These are phyloP conservation scores for Elysia chlorotica DNA, from an alignment of 1,140 invertebrate genomes.

Conservation along the genomic window DNA sequence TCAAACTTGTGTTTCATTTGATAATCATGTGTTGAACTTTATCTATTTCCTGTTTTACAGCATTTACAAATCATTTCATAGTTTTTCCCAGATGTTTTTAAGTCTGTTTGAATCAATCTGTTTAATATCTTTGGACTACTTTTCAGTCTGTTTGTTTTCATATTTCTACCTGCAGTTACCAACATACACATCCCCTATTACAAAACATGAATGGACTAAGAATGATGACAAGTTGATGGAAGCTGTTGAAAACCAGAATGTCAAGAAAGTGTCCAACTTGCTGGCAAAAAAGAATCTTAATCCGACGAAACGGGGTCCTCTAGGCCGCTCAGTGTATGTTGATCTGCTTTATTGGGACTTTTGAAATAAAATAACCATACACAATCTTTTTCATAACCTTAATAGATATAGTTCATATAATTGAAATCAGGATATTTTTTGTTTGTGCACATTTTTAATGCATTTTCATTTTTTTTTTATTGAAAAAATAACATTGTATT, in stretches of 20 bases:
- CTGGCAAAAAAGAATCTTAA: slow-evolving; percentile 49
- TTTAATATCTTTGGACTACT: too few species aligned
- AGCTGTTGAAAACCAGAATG: slow-evolving; percentile 46
- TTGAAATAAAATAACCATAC: neutral
- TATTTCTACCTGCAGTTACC: too few species aligned
- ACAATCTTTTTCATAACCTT: neutral
- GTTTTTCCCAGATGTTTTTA: too few species aligned
- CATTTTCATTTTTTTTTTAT: neutral
- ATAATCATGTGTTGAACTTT: too few species aligned
- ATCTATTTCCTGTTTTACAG: too few species aligned
- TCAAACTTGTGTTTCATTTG: too few species aligned
- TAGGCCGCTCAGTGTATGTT: slow-evolving; percentile 56
- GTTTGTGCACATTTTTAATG: neutral
- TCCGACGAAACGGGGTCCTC: slow-evolving; percentile 51
- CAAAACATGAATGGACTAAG: slow-evolving; percentile 60
- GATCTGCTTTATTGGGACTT: neutral
- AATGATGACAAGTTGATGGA: slow-evolving; percentile 57
- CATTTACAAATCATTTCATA: too few species aligned
- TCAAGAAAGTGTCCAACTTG: slow-evolving; percentile 43
- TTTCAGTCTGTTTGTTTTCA: too few species aligned
- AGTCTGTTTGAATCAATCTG: too few species aligned
- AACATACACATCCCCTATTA: too few species aligned
- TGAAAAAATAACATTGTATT: neutral
- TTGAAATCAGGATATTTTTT: neutral
- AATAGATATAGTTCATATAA: neutral